These are phyloP conservation scores for Lordiphosa andalusiaca DNA, from an alignment of 2,888 invertebrate species.

Conservation along the genomic window DNA sequence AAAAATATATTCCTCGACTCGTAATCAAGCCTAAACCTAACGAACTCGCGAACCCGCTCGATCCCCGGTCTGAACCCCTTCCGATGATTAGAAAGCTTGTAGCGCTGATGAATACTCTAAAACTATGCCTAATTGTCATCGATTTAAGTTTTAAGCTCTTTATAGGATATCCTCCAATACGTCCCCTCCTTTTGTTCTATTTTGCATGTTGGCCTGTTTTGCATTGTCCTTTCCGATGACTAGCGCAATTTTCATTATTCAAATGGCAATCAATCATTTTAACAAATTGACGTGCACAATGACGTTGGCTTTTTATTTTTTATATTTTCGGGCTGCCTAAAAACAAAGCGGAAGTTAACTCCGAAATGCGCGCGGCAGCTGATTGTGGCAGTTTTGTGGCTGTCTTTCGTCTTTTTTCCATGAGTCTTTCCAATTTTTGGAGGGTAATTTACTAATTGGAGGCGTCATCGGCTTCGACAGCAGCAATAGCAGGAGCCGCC, in stretches of 20 bases:
- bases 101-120: too few relatives aligned
- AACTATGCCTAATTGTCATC: too few relatives aligned
- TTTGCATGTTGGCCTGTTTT: conserved; percentile 31
- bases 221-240: conserved; percentile 57
- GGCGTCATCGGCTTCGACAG: conserved; percentile 64
- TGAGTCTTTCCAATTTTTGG: conserved; percentile 43
- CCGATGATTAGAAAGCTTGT: too few relatives aligned
- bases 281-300: conserved; percentile 73
- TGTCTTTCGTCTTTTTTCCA: conserved; percentile 30
- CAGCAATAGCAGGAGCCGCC: conserved; percentile 27
- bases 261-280: conserved; percentile 74
- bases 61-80: too few relatives aligned
- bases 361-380: conserved; percentile 48
- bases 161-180: neutral
- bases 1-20: too few relatives aligned
- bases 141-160: conserved; percentile 4
- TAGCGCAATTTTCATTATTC: conserved; percentile 69
- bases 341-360: conserved; percentile 65
- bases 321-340: conserved; percentile 34
- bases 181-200: conserved; percentile 11
- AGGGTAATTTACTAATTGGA: conserved; percentile 75
- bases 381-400: conserved; percentile 66
- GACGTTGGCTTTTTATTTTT: conserved; percentile 54
- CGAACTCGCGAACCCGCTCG: too few relatives aligned
- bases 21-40: too few relatives aligned